Base-by-base conservation (phyloP, 2,113 vertebrate genomes). In the Eretmochelys imbricata region DNA sequence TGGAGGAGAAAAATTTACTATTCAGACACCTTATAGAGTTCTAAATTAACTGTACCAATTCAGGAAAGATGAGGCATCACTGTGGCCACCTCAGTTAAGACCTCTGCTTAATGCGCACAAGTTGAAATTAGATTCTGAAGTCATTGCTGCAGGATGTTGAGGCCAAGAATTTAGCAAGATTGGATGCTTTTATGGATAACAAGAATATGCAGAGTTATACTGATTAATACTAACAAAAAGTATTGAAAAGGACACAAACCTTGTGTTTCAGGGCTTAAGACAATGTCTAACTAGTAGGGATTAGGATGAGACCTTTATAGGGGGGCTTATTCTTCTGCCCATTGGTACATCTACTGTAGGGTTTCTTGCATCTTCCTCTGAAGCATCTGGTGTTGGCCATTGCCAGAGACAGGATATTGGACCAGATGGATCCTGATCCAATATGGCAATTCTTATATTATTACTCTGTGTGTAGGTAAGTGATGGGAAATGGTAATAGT, bases 401-500 rank as follows among this genome's bases (percentile, higher is more conserved):
- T 2, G 42, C 80, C 1, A 24, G 50, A 16, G 53, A 3, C 14
- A 2, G 53, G 2, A n/a, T 8, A 57, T 2, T 2, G 35, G 7
- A 20, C 0, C 7, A 3, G 0, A 80, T 3, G 57, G 2, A 1
- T 46, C 4, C 1, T 0, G 10, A 2, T 16, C 29, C 0, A 8
- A 0, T 0, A 0, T 46, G n/a, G 2, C n/a, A 1, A 2, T 38
- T 14, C 35, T 17, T 17, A 0, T 0, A 0, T 8, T 5, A 2
- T 2, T 0, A 5, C 10, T 11, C n/a, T 22, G 1, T 5, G 4
- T 1, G 25, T 6, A 6, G 29, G 2, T 2, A 3, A 8, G 42
- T 27, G n/a, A 0, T 72, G 19, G 38, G 38, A 38, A 72, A 72
- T 72, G 69, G 8, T 38, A 35, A n/a, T 72, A 72, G n/a, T 72